Evolutionary conservation across 2,113 vertebrate genomes (phyloP).

Genomic region (Archilochus colubris): DNA sequence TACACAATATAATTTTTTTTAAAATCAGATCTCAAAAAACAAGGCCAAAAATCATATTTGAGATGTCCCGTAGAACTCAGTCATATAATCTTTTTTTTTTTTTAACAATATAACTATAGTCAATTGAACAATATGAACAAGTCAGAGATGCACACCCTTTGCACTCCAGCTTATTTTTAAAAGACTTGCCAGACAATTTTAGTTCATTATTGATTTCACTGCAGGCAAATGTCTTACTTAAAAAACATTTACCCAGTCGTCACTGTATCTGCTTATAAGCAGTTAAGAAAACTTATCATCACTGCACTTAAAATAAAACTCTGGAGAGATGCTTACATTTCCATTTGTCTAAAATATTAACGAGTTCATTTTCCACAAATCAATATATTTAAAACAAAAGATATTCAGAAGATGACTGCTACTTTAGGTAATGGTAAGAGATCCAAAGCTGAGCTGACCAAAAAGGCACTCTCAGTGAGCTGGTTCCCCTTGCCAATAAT

Average conservation of each 20-base stretch:
- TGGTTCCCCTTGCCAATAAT: background rate
- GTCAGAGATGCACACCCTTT: background rate
- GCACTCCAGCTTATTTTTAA: background rate
- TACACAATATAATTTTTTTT: background rate
- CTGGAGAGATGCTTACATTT: background rate
- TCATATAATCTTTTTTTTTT: background rate
- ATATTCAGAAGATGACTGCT: constrained; percentile 3
- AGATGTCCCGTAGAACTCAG: background rate
- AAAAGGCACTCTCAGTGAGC: background rate
- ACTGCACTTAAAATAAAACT: constrained; percentile 14
- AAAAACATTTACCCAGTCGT: background rate
- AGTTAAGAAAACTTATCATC: background rate
- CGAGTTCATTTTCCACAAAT: background rate
- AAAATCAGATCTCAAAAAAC: background rate
- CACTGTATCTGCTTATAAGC: background rate
- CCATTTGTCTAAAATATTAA: constrained; percentile 58
- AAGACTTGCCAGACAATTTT: background rate
- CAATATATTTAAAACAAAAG: constrained; percentile 5
- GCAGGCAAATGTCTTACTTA: constrained; percentile 18
- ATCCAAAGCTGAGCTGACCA: background rate
- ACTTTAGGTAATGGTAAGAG: background rate
- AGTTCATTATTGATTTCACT: constrained; percentile 25
- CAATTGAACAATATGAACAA: background rate
- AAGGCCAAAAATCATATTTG: background rate
- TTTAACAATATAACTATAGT: background rate